A percentile compares a stretch with the other conserved stretches of the same genome.
These are phyloP conservation scores for Erethizon dorsatum DNA, from an alignment of 2,797 vertebrate genomes.

Conservation along the genomic window DNA sequence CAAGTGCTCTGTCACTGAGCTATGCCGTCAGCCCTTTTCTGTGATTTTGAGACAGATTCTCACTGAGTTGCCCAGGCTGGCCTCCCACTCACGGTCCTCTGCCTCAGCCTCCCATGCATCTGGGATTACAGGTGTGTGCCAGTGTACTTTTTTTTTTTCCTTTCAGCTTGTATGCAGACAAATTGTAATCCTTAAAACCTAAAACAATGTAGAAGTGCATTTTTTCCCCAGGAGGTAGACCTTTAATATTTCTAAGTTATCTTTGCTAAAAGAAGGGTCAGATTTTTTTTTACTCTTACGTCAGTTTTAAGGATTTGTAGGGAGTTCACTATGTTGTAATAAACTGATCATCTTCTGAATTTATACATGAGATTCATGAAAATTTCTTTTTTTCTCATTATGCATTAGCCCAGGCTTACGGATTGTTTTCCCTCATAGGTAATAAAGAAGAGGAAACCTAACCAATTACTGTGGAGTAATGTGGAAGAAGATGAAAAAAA, in stretches of 20 bases:
- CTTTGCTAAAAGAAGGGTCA: conserved; percentile 55
- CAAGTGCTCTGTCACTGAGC: neutral
- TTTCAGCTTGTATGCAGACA: conserved; percentile 76
- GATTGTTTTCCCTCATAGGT: conserved; percentile 63
- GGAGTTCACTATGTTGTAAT: neutral
- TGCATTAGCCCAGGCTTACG: conserved; percentile 42
- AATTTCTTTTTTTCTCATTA: conserved; percentile 47
- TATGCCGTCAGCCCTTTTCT: neutral
- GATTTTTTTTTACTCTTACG: neutral
- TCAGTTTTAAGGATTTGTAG: conserved; percentile 66
- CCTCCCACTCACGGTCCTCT: neutral
- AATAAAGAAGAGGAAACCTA: conserved; percentile 39
- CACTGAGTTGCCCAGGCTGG: neutral
- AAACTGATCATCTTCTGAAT: conserved; percentile 35
- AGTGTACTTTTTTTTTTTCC: neutral
- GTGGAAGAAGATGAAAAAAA: conserved; percentile 75
- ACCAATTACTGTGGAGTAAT: conserved; percentile 52
- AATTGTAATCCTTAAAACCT: conserved; percentile 75
- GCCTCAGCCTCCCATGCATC: neutral
- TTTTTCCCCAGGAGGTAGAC: conserved; percentile 79
- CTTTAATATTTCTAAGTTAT: conserved; percentile 80
- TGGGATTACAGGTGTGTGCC: neutral
- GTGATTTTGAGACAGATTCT: neutral
- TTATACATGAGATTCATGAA: conserved; percentile 44
- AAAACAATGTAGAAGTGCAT: conserved; percentile 83